Evolutionary conservation across 2,113 vertebrate genomes (phyloP), one percentile per base, ranked within the genome.

Genomic region (Megaleporinus macrocephalus): DNA sequence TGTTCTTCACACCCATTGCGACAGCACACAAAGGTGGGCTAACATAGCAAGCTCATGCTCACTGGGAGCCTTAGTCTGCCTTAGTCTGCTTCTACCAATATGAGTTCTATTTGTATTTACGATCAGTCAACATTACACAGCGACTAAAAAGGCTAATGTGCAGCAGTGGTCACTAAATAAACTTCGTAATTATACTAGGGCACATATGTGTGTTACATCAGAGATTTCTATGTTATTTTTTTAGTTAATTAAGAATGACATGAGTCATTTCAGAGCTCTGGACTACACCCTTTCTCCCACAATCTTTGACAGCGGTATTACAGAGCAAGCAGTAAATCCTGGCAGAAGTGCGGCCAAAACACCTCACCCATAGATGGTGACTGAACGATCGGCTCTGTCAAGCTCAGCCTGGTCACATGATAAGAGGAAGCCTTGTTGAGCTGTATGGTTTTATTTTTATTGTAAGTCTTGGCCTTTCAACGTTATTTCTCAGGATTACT

Each of bases 241-340:
- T 63, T 33, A 61, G 47, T 16, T 53, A 49, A 80, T 69, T 36
- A 49, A 0, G 16, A n/a, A 49, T 1, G 41, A 44, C 12, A n/a
- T 55, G 44, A 66, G 9, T 59, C 66, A 75, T 68, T 55, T 33
- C 47, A 36, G 10, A 3, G 15, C 24, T 66, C 22, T 1, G 29
- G 36, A 66, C 78, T 49, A 66, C 61, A 68, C 53, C 29, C 27
- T 68, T 74, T 81, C 55, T 61, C 71, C 14, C 36, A 44, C 47
- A 72, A 24, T 2, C 2, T 14, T 47, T 75, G n/a, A 24, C 29
- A 66, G 24, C 27, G 24, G 30, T 10, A 22, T 57, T 29, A 57
- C 49, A 20, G 68, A 51, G 53, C 49, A 57, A 70, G 27, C n/a
- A 57, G 51, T 47, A 47, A 72, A 79, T 30, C 69, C 36, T 30